Percentiles rank a stretch among this genome's conserved stretches.
Evolutionary conservation across 2,113 vertebrate genomes (phyloP).

Genomic region (Speoplatyrhinus poulsoni): DNA sequence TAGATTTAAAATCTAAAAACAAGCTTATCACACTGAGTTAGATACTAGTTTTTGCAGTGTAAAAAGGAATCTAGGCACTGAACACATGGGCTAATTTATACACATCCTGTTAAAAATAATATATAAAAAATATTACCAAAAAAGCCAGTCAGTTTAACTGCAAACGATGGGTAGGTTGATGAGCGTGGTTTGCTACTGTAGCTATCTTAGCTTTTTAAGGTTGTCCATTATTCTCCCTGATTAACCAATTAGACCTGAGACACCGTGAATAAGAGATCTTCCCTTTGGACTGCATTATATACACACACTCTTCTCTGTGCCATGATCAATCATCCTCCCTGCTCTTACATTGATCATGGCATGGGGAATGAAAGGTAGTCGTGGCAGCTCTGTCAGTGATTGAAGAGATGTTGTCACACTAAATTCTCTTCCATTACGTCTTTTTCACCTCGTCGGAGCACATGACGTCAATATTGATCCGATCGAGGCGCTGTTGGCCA

Average conservation of each 20-base stretch:
- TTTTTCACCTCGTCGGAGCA: slow-evolving; percentile 58
- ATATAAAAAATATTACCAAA: too few relatives aligned
- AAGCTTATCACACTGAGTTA: too few relatives aligned
- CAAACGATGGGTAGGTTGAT: too few relatives aligned
- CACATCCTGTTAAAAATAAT: too few relatives aligned
- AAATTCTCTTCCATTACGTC: slow-evolving; percentile 61
- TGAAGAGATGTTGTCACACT: slow-evolving; percentile 64
- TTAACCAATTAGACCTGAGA: slow-evolving; percentile 53
- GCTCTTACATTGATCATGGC: slow-evolving; percentile 19
- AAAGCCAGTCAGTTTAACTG: too few relatives aligned
- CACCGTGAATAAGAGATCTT: slow-evolving; percentile 56
- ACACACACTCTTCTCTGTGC: slow-evolving; percentile 5
- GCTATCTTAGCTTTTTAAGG: slow-evolving; percentile 49
- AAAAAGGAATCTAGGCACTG: too few relatives aligned
- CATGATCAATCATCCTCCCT: slow-evolving; percentile 56
- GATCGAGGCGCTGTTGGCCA: slow-evolving; percentile 32
- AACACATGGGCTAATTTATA: too few relatives aligned
- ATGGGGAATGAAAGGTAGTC: slow-evolving; percentile 51
- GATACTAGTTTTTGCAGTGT: too few relatives aligned
- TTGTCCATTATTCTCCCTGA: slow-evolving; percentile 44
- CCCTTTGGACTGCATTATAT: slow-evolving; percentile 48
- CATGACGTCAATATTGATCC: slow-evolving; percentile 63
- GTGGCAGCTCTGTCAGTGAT: slow-evolving; percentile 56
- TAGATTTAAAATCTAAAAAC: too few relatives aligned
- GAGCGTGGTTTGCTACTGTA: too few relatives aligned